phyloP scores from a whole-genome alignment of 2,113 vertebrate genomes.

The Leptodactylus fuscus region DNA sequence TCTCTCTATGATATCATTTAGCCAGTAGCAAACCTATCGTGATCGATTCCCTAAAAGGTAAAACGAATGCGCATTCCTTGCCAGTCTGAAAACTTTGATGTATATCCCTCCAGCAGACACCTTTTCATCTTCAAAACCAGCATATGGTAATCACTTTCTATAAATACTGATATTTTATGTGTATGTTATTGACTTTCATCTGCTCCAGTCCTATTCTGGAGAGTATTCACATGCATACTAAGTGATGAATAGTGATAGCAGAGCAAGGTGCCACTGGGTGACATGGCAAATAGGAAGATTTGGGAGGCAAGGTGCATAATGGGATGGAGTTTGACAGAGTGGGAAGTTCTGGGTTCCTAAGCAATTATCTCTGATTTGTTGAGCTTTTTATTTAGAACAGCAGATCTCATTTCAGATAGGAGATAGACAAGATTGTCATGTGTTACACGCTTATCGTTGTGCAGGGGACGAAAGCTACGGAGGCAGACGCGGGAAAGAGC shows the following conservation, averaged over 20 bases:
- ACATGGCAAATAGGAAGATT: background rate
- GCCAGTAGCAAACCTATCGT: background rate
- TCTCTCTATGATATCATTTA: background rate
- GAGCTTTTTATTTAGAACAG: slow-evolving; percentile 46
- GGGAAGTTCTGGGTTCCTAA: slow-evolving; percentile 18
- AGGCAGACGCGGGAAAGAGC: slow-evolving; percentile 17
- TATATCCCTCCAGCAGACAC: slow-evolving; percentile 47
- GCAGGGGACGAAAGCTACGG: slow-evolving; percentile 3
- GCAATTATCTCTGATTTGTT: slow-evolving; percentile 51
- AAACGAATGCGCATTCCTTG: slow-evolving; percentile 11
- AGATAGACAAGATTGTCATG: slow-evolving; percentile 47
- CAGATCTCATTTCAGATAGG: slow-evolving; percentile 53
- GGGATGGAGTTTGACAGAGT: background rate
- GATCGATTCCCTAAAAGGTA: slow-evolving; percentile 40
- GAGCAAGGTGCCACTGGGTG: background rate
- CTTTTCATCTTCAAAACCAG: slow-evolving; percentile 58
- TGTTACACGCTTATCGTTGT: slow-evolving; percentile 48
- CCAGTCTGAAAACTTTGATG: slow-evolving; percentile 43
- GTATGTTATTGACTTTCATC: slow-evolving; percentile 49
- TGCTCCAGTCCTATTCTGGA: background rate
- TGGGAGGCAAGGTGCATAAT: slow-evolving; percentile 3
- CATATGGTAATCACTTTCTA: slow-evolving; percentile 46
- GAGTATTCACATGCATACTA: slow-evolving; percentile 41
- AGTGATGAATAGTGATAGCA: slow-evolving; percentile 34
- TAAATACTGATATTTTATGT: slow-evolving; percentile 40